phyloP scores from a whole-genome alignment of 2,113 vertebrate species.

The Prinia subflava region DNA sequence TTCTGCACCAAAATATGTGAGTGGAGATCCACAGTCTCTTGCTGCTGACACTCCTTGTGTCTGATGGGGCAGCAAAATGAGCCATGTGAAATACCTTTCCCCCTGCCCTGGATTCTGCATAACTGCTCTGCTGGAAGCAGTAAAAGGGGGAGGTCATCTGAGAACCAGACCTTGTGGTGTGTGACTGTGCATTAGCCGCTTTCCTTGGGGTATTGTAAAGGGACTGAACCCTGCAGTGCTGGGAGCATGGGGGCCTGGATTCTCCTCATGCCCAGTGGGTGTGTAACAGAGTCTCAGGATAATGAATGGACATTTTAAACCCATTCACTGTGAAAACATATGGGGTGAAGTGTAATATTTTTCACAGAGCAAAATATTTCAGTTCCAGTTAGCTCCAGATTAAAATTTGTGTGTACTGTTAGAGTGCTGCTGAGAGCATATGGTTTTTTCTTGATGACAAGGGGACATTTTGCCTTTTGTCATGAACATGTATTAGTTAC shows the following conservation, averaged over 20 bases:
- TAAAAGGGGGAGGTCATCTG: background rate
- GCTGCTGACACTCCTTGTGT: background rate
- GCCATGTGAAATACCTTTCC: background rate
- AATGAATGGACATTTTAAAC: background rate
- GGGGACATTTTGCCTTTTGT: background rate
- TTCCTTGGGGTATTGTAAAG: background rate
- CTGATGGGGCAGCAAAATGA: background rate
- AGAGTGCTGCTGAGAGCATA: background rate
- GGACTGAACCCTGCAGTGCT: background rate
- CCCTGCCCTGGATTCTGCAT: background rate
- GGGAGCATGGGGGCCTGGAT: background rate
- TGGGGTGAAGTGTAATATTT: background rate
- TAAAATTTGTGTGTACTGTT: background rate
- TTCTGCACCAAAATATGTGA: background rate
- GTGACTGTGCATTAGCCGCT: background rate
- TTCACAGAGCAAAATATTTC: background rate
- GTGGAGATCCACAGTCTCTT: background rate
- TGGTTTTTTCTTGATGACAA: background rate
- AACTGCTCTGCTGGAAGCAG: background rate
- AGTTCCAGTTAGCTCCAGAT: background rate
- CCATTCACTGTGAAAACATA: background rate
- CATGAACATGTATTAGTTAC: accelerated
- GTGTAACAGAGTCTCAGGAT: background rate
- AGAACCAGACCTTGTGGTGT: background rate
- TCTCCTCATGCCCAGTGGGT: background rate